These are phyloP conservation scores for Dendrocincla tyrannina DNA, from an alignment of 2,797 vertebrate genomes.

Conservation along the genomic window DNA sequence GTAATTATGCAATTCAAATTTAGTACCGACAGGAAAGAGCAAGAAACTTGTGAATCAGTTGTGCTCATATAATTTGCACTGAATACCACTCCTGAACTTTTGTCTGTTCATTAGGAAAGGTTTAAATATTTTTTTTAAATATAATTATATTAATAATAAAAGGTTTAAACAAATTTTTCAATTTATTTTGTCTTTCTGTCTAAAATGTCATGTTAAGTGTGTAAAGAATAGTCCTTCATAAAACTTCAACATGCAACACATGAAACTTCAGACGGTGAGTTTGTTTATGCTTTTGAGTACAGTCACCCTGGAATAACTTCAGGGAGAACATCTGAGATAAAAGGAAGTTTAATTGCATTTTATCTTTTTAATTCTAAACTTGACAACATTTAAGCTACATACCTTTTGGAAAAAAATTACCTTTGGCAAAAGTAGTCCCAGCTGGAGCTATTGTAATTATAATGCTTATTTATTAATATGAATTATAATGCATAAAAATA, in stretches of 20 bases:
- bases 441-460: background rate
- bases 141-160: background rate
- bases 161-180: background rate
- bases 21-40: background rate
- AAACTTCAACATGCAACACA: background rate
- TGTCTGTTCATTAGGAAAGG: background rate
- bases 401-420: conserved; percentile 6
- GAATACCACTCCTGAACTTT: background rate
- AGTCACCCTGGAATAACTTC: background rate
- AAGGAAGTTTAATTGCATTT: background rate
- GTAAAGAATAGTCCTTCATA: background rate
- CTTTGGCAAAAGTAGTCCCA: conserved; percentile 13
- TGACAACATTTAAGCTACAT: background rate
- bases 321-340: background rate
- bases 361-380: background rate
- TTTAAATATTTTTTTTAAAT: background rate
- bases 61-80: background rate
- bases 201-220: background rate
- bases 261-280: background rate
- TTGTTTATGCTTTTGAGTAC: background rate
- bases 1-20: background rate
- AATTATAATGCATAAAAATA: background rate
- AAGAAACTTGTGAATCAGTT: background rate
- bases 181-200: background rate
- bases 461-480: conserved; percentile 34